These are phyloP conservation scores for Capricornis sumatraensis DNA, from an alignment of 2,113 vertebrate genomes.

Conservation along the genomic window DNA sequence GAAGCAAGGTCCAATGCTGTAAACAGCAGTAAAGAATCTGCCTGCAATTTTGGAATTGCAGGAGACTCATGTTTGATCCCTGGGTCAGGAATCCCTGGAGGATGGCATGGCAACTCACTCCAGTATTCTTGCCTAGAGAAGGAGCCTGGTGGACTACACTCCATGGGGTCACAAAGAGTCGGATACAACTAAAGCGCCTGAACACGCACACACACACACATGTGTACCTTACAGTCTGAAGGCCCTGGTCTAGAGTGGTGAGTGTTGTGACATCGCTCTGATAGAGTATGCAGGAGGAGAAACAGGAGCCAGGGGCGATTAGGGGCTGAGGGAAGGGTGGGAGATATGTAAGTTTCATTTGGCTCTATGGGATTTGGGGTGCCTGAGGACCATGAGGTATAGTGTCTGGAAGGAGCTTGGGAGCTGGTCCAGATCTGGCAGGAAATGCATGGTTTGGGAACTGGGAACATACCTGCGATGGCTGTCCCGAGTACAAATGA, in stretches of 20 bases:
- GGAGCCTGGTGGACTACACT: not conserved
- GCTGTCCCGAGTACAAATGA: not conserved
- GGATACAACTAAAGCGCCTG: not conserved
- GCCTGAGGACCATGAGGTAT: not conserved
- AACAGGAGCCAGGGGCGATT: not conserved
- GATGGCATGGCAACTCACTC: not conserved
- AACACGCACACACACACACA: not conserved
- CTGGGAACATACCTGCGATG: not conserved
- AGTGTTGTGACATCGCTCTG: not conserved
- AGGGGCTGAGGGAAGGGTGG: too few species aligned
- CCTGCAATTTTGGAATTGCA: not conserved
- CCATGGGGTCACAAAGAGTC: not conserved
- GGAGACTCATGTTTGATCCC: not conserved
- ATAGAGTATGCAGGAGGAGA: not conserved
- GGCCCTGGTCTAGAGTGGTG: not conserved
- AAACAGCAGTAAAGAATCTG: not conserved
- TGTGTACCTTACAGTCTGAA: not conserved
- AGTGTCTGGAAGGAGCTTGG: not conserved
- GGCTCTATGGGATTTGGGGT: not conserved
- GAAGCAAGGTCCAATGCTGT: too few species aligned
- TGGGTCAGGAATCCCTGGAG: not conserved
- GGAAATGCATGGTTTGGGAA: not conserved
- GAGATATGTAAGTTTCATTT: not conserved
- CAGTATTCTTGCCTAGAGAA: not conserved
- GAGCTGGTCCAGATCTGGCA: rapidly evolving